Evolutionary conservation across 2,797 vertebrate species (phyloP).

Genomic region (Tokudaia tokunoshimensis): DNA sequence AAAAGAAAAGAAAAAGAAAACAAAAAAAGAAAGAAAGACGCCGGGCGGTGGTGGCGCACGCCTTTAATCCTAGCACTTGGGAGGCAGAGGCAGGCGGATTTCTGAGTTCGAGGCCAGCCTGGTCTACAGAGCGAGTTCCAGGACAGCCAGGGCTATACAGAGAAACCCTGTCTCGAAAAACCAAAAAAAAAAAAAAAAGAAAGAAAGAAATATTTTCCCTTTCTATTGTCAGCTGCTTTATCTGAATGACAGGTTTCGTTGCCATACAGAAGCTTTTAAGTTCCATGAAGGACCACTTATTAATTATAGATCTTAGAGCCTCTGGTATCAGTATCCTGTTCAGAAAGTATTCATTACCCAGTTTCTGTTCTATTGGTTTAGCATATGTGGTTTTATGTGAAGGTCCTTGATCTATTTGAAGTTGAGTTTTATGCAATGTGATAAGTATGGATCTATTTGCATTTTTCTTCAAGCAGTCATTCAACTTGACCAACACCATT

Average conservation of each 20-base stretch:
- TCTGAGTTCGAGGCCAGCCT: no score
- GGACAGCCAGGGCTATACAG: no score
- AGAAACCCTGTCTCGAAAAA: no score
- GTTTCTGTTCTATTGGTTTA: not conserved
- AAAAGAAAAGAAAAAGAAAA: no score
- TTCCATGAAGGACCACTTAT: not conserved
- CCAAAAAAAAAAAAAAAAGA: no score
- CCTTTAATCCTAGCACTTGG: no score
- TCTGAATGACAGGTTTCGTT: not conserved
- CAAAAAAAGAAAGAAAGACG: no score
- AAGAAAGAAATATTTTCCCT: not conserved
- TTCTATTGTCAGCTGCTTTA: not conserved
- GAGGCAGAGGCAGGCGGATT: no score
- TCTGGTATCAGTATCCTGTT: not conserved
- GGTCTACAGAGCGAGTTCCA: no score
- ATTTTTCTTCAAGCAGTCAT: not conserved
- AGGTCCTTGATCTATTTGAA: not conserved
- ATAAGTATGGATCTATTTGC: not conserved
- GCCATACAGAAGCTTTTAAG: not conserved
- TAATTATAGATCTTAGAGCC: not conserved
- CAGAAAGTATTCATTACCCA: not conserved
- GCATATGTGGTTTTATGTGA: not conserved
- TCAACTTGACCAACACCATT: not conserved
- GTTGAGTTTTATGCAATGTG: not conserved
- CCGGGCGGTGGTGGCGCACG: no score